Evolutionary conservation across 1,140 invertebrate species (phyloP), one percentile per base, ranked within the genome.

Genomic region (Bathynomus jamesi): DNA sequence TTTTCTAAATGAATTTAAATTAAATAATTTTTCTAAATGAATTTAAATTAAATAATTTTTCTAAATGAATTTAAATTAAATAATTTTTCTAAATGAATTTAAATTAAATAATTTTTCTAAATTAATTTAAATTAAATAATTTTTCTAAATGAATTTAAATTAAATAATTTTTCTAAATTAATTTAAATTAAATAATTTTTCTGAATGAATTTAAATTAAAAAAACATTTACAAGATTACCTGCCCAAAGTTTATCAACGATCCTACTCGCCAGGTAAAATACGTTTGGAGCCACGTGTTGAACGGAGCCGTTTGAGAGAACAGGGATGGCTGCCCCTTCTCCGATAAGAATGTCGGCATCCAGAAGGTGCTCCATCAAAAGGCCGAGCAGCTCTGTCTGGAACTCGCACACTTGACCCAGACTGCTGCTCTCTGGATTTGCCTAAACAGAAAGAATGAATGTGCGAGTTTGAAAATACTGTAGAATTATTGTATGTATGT

Each of bases 211-310:
- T n/a, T n/a, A n/a, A n/a, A n/a, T n/a, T n/a, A n/a, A n/a, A n/a
- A n/a, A n/a, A n/a, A n/a, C n/a, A n/a, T n/a, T n/a, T n/a, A n/a
- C n/a, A n/a, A n/a, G n/a, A n/a, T n/a, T n/a, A 87, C 94, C 94
- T 84, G 97, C 94, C 96, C 96, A 99, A 62, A 99, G 83, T 84
- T 97, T 98, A 80, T 99, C 96, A 3, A 99, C 95, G 46, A 98
- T 88, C 76, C 96, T 85, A 0, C 93, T 91, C 0, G 93, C 90
- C 69, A 98, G 87, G 80, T 98, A 96, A 80, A 95, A 96, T 0
- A 98, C 92, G 84, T 96, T 97, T 8, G 86, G 87, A 0, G 92
- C 89, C 70, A 95, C 90, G 80, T 94, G 90, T 61, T 91, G 89
- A 11, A 87, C 88, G 73, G 90, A 91, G 0, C 91, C 86, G 2